Evolutionary conservation across 2,113 vertebrate genomes (phyloP).

Genomic region (Pandion haliaetus): DNA sequence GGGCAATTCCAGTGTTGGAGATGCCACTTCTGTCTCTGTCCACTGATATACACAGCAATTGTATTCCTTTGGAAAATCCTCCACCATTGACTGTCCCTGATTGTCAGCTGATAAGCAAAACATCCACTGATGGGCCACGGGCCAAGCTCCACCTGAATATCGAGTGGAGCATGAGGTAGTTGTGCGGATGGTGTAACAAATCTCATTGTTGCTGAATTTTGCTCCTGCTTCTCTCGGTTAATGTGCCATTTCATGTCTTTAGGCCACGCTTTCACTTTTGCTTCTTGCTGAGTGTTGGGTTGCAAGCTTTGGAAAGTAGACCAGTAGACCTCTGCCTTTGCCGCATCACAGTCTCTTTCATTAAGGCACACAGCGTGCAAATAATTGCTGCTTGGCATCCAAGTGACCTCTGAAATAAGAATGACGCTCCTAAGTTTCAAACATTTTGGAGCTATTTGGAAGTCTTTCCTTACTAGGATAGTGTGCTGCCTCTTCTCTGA

Average conservation of each 20-base stretch:
- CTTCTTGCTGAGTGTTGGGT: slow-evolving; percentile 72
- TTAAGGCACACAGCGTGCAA: slow-evolving; percentile 79
- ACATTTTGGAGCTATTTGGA: slow-evolving; percentile 69
- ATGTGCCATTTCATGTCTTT: slow-evolving; percentile 68
- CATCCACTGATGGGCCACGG: slow-evolving; percentile 74
- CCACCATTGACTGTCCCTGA: slow-evolving; percentile 80
- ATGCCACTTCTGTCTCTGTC: slow-evolving; percentile 77
- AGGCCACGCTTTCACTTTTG: slow-evolving; percentile 73
- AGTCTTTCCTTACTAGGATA: slow-evolving; percentile 67
- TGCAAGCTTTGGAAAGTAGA: slow-evolving; percentile 72
- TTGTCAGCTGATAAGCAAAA: slow-evolving; percentile 80
- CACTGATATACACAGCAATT: slow-evolving; percentile 79
- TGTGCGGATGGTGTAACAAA: slow-evolving; percentile 71
- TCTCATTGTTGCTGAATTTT: slow-evolving; percentile 67
- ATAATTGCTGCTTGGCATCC: slow-evolving; percentile 80
- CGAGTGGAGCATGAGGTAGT: slow-evolving; percentile 80
- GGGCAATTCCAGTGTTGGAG: slow-evolving; percentile 83
- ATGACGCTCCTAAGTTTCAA: slow-evolving; percentile 71
- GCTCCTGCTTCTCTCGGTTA: slow-evolving; percentile 59
- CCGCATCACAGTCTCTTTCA: slow-evolving; percentile 70
- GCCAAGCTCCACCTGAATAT: slow-evolving; percentile 81
- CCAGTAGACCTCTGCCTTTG: slow-evolving; percentile 76
- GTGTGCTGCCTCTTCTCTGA: slow-evolving; percentile 75
- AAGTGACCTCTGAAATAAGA: slow-evolving; percentile 78
- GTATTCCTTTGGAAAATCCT: slow-evolving; percentile 83